Conservation (phyloP, 1,140 invertebrate species). For the Phocides pigmalion region DNA sequence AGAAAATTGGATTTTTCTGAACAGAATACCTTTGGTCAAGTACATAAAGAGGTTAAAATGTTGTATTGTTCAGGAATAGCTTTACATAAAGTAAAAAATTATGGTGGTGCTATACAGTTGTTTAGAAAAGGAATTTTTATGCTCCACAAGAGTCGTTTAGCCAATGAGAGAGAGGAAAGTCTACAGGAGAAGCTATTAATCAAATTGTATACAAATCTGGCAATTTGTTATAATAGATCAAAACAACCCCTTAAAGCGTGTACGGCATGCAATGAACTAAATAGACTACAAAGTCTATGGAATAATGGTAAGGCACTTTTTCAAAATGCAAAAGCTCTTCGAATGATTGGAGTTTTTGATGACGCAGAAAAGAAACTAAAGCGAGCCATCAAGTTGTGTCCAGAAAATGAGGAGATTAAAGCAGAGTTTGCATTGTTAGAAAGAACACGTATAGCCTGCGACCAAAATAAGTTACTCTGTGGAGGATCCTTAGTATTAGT, state of each 20-base stretch:
- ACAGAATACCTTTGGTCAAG: constrained; percentile 65
- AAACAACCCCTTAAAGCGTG: constrained; percentile 85
- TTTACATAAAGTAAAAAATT: constrained; percentile 64
- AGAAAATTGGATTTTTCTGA: constrained; percentile 63
- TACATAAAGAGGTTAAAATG: constrained; percentile 63
- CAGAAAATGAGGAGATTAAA: constrained; percentile 54
- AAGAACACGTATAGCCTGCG: constrained; percentile 46
- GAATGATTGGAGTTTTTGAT: constrained; percentile 82
- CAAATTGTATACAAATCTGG: constrained; percentile 88
- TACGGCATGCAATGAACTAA: constrained; percentile 83
- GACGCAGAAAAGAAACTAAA: constrained; percentile 64
- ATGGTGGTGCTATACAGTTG: constrained; percentile 52
- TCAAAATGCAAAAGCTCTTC: constrained; percentile 85
- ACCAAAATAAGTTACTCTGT: constrained; percentile 44
- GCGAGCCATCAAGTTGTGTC: constrained; percentile 56
- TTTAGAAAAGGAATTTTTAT: constrained; percentile 65
- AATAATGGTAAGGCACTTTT: constrained; percentile 85
- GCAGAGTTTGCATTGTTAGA: constrained; percentile 55
- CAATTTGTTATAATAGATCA: constrained; percentile 87
- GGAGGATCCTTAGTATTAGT: constrained; percentile 35
- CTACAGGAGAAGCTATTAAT: constrained; percentile 85
- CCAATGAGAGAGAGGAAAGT: constrained; percentile 85
- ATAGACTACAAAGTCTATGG: constrained; percentile 76
- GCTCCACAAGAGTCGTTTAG: constrained; percentile 80
- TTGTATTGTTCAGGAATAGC: constrained; percentile 58